These are phyloP conservation scores for Papilio protenor DNA, from an alignment of 2,888 invertebrate species.

Conservation along the genomic window DNA sequence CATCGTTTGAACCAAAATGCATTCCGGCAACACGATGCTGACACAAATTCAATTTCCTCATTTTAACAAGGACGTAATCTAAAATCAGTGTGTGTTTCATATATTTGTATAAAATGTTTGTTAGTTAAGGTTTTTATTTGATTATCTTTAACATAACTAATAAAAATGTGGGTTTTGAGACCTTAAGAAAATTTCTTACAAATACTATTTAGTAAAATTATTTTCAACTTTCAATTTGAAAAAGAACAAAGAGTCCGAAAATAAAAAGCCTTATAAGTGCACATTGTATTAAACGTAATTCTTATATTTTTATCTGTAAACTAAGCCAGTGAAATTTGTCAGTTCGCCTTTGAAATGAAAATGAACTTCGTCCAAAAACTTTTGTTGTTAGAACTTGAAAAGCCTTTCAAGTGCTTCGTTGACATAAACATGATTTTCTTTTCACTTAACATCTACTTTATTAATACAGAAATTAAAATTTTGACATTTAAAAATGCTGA, in stretches of 20 bases:
- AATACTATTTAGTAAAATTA: no score
- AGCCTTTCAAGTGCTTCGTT: constrained; percentile 6
- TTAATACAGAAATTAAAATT: background rate
- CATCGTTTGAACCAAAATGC: background rate
- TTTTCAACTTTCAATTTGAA: no score
- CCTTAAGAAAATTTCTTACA: no score
- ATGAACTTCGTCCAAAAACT: constrained; percentile 5
- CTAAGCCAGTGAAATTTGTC: constrained; percentile 12
- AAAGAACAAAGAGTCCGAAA: no score
- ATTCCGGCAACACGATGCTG: background rate
- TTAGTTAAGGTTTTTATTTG: background rate
- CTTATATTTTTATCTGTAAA: background rate
- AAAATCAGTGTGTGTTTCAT: background rate
- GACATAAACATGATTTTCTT: constrained; percentile 5
- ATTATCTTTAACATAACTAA: background rate
- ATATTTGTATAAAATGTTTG: background rate
- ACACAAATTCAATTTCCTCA: constrained; percentile 8
- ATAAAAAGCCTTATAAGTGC: no score
- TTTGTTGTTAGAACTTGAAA: constrained; percentile 18
- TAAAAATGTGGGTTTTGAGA: no score
- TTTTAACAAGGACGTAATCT: background rate
- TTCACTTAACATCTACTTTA: constrained; percentile 6
- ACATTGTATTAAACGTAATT: background rate
- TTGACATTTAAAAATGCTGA: background rate
- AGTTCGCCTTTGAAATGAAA: constrained; percentile 23